Conservation (phyloP, 2,113 vertebrate species). For the Nycticebus coucang region DNA sequence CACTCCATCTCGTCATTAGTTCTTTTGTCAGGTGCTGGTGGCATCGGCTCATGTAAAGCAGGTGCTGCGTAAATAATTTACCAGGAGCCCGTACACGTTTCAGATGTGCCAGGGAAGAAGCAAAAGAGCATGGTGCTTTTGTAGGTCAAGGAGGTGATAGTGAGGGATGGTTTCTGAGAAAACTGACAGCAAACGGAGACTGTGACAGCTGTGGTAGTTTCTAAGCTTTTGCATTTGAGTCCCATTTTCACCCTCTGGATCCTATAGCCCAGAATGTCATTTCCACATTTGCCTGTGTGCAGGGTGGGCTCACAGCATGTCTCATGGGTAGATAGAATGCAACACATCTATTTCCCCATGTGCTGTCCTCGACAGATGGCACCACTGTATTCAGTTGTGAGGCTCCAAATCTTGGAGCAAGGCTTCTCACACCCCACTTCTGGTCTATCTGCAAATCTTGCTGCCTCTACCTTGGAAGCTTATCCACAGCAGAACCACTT, state of each 20-base stretch:
- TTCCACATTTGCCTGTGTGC: neutral
- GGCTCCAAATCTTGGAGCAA: neutral
- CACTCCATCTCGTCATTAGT: neutral
- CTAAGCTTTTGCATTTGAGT: neutral
- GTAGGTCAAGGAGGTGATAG: neutral
- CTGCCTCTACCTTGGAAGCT: neutral
- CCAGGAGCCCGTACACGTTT: neutral
- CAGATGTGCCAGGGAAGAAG: neutral
- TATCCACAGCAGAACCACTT: neutral
- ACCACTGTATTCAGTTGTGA: neutral
- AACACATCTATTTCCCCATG: neutral
- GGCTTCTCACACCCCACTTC: neutral
- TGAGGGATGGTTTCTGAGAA: neutral
- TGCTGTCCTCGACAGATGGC: neutral
- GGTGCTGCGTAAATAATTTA: constrained; percentile 45
- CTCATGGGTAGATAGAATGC: neutral
- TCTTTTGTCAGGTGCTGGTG: neutral
- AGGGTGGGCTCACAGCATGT: neutral
- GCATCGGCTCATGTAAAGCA: neutral
- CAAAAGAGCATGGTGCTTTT: neutral
- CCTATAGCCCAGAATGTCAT: neutral
- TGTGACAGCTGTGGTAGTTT: neutral
- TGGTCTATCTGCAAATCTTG: neutral
- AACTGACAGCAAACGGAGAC: neutral
- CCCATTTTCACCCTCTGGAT: neutral